Conservation (phyloP, 2,888 invertebrate genomes). For the Melieria crassipennis region DNA sequence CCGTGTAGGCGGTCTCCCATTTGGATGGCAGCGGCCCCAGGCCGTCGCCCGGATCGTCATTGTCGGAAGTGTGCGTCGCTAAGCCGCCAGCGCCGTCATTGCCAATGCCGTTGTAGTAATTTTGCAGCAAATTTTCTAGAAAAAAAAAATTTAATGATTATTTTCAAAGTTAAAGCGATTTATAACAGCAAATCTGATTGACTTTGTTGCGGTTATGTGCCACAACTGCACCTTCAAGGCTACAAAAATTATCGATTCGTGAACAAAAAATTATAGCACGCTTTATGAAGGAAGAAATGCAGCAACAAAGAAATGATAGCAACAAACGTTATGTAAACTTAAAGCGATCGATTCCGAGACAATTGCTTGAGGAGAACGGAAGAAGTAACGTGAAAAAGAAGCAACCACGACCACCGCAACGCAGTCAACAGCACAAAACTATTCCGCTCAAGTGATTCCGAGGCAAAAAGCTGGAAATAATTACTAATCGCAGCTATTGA, state of each 20-base stretch:
- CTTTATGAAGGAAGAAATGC: background rate
- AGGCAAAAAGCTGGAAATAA: constrained; percentile 26
- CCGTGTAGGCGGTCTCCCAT: constrained; percentile 98
- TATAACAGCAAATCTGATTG: no score
- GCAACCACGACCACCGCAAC: no score
- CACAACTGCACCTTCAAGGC: no score
- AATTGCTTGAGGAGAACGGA: no score
- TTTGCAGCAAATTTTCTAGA: constrained; percentile 57
- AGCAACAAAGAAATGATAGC: background rate
- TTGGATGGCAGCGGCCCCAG: constrained; percentile 92
- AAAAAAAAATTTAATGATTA: constrained; percentile 35
- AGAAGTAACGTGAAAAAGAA: no score
- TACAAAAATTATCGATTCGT: no score
- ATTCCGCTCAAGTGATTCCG: constrained; percentile 33
- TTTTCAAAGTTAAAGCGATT: no score
- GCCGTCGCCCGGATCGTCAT: constrained; percentile 76
- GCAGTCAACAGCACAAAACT: constrained; percentile 16
- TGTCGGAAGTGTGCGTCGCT: constrained; percentile 59
- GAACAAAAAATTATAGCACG: no score
- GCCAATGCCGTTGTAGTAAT: constrained; percentile 52
- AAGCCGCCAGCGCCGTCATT: constrained; percentile 40
- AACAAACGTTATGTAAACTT: background rate
- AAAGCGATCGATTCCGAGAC: background rate
- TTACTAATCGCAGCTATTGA: constrained; percentile 10
- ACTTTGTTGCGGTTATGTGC: no score